Evolutionary conservation across 2,113 vertebrate genomes (phyloP).

Genomic region (Chlorocebus sabaeus): DNA sequence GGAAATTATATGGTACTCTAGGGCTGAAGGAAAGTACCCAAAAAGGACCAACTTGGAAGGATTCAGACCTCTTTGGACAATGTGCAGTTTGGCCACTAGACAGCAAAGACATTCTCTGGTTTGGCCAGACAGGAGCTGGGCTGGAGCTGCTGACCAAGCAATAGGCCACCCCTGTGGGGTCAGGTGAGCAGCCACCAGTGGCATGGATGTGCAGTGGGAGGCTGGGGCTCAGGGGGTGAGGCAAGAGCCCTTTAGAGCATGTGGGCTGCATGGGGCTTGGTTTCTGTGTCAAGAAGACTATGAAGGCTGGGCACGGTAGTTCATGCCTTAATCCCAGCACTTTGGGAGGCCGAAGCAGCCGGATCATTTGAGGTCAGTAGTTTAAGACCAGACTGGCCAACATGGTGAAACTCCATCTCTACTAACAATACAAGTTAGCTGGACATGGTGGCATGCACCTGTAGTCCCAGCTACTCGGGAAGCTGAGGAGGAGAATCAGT

Average conservation of each 20-base stretch:
- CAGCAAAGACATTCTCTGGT: not conserved
- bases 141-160: not conserved
- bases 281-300: not conserved
- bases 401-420: no score
- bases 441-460: rapidly evolving
- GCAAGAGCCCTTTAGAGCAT: not conserved
- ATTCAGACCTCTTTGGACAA: not conserved
- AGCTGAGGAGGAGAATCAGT: no score
- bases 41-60: not conserved
- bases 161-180: not conserved
- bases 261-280: not conserved
- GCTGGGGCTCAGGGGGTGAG: not conserved
- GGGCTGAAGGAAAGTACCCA: not conserved
- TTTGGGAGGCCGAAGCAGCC: no score
- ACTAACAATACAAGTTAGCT: no score
- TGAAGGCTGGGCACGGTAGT: no score
- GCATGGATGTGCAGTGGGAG: no score
- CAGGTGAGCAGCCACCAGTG: no score
- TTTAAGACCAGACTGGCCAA: no score
- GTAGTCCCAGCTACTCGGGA: no score
- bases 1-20: not conserved
- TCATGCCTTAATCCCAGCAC: no score
- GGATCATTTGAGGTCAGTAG: no score
- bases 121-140: not conserved
- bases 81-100: not conserved